Percentiles rank a stretch among this genome's conserved stretches.
Conservation (phyloP, 2,888 invertebrate species). For the Conomelus anceps region DNA sequence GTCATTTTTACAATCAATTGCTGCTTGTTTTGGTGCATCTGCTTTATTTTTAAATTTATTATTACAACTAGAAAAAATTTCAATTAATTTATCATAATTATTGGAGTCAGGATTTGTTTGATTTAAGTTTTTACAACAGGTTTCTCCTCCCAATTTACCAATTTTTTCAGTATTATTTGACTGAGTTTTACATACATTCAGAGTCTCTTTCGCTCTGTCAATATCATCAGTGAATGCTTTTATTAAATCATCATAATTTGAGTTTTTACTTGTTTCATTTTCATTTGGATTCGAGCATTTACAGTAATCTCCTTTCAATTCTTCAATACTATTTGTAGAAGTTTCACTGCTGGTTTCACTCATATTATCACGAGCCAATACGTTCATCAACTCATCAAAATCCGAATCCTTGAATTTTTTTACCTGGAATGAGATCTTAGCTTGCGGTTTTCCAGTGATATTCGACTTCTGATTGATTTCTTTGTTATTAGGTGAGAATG, state of each 20-base stretch:
- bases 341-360: neutral
- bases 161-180: neutral
- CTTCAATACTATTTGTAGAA: no score
- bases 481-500: neutral
- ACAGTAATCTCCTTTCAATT: no score
- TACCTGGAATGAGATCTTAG: neutral
- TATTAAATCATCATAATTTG: neutral
- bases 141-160: neutral
- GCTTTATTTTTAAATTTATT: neutral
- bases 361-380: neutral
- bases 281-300: no score
- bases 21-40: neutral
- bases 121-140: neutral
- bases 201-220: neutral
- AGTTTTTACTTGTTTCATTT: no score
- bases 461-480: neutral
- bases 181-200: neutral
- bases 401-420: neutral
- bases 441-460: no score
- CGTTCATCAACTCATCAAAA: neutral
- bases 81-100: neutral
- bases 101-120: neutral
- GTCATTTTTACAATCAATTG: neutral
- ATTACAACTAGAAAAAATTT: neutral
- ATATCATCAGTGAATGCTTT: neutral